Percentiles rank a stretch among this genome's conserved stretches.
These are phyloP conservation scores for Brenthis hecate DNA, from an alignment of 2,888 invertebrate species.

Conservation along the genomic window DNA sequence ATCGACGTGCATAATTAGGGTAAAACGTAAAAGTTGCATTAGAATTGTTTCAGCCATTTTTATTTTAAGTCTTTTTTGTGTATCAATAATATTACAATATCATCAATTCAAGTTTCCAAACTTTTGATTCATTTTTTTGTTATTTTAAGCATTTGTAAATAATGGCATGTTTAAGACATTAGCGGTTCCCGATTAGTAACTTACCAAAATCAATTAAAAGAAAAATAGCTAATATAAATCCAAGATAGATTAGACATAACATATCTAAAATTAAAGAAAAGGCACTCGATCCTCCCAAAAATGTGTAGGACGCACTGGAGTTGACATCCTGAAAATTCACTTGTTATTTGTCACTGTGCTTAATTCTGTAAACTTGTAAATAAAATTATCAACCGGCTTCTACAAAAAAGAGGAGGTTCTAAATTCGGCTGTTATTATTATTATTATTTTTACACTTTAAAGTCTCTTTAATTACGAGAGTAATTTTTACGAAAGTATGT, in stretches of 20 bases:
- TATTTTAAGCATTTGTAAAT: no score
- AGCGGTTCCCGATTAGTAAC: constrained; percentile 36
- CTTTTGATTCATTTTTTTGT: no score
- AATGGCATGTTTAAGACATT: no score
- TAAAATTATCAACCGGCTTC: no score
- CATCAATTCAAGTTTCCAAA: no score
- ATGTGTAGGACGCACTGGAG: constrained; percentile 86
- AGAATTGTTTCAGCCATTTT: no score
- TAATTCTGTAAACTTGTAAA: no score
- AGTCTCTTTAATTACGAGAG: no score
- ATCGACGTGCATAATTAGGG: background rate
- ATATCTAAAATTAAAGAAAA: constrained; percentile 90
- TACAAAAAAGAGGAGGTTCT: no score
- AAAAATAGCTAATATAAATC: constrained; percentile 84
- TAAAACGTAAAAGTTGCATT: background rate
- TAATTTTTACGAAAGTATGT: no score
- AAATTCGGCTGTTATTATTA: background rate
- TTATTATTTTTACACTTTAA: background rate
- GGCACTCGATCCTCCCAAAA: constrained; percentile 84
- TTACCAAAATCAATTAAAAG: constrained; percentile 83
- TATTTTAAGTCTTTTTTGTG: background rate
- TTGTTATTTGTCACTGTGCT: no score
- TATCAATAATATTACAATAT: no score
- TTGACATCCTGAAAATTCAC: constrained; percentile 83
- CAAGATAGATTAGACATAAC: constrained; percentile 86